Evolutionary conservation across 2,113 vertebrate genomes (phyloP).

Genomic region (Trichechus manatus): DNA sequence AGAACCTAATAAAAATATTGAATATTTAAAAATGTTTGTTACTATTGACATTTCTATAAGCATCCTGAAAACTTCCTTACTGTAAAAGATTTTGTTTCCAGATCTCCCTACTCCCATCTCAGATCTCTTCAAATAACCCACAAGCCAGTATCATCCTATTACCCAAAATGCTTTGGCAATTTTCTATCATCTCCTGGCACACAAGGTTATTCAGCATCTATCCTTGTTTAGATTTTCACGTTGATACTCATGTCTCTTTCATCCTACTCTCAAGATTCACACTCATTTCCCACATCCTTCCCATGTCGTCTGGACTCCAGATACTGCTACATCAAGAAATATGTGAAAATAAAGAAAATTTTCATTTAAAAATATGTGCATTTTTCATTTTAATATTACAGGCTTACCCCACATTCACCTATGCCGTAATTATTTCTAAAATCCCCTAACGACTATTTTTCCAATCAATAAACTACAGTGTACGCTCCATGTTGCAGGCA

Average conservation of each 20-base stretch:
- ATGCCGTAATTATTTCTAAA: background rate
- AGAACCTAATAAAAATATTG: background rate
- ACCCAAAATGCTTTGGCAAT: background rate
- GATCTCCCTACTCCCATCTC: background rate
- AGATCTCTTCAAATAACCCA: background rate
- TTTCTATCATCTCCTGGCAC: background rate
- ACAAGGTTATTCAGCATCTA: background rate
- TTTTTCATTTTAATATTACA: background rate
- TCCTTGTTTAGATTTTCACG: background rate
- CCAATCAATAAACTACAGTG: background rate
- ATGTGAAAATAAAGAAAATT: background rate
- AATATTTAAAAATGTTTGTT: background rate
- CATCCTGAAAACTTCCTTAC: background rate
- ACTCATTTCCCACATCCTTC: background rate
- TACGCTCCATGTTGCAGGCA: background rate
- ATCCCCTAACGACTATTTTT: background rate
- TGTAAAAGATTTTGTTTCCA: background rate
- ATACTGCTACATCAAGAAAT: background rate
- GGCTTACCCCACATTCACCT: background rate
- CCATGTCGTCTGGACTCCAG: background rate
- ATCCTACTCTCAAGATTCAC: background rate
- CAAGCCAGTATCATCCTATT: background rate
- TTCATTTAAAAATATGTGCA: background rate
- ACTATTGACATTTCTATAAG: background rate
- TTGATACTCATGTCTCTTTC: too few relatives aligned